Base-by-base conservation (phyloP, 2,797 vertebrate species). In the Clarias laeviceps region DNA sequence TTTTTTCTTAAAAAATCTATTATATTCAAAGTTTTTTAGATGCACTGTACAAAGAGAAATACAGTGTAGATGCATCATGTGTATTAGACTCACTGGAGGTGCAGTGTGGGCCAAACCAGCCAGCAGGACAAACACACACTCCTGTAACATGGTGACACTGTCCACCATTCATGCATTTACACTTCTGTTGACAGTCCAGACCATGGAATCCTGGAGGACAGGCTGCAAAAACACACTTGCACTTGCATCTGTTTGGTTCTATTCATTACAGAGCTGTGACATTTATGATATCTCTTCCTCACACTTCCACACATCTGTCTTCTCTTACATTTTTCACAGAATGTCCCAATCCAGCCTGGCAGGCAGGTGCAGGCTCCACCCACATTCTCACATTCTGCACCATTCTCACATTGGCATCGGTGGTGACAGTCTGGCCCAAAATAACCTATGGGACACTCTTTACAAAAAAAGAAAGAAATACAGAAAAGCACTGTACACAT, bases 171-270 rank as follows among this genome's bases (percentile, higher is more conserved):
- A 92, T 82, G 70, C 96, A 97, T 80, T 91, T 74, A 3, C 96
- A 97, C 86, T 91, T 84, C 0, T 88, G 27, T 12, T 0, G 90
- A 68, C 96, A 97, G 61, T 97, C 96, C 32, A 94, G 27, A 0
- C 96, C 96, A 0, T 95, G 95, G 91, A 96, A 97, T 22, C 96
- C 96, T 0, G 93, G 90, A 0, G 96, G 96, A 86, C 96, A 97
- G 64, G 93, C 96, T 97, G 92, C 62, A 86, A n/a, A 81, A 5
- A 86, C 37, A 88, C 7, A 89, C 37, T 73, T 27, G 76, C 6
- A 83, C 34, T 80, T 68, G 57, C 27, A 69, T 7, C 0, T 81
- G n/a, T 20, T 56, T 27, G 37, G 40, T 37, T 45, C 27, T 83
- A 57, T 50, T 65, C 40, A 65, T 79, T 81, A 69, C 4, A 66